These are phyloP conservation scores for Cephalophus harveyi DNA, from an alignment of 2,113 vertebrate genomes.

Conservation along the genomic window DNA sequence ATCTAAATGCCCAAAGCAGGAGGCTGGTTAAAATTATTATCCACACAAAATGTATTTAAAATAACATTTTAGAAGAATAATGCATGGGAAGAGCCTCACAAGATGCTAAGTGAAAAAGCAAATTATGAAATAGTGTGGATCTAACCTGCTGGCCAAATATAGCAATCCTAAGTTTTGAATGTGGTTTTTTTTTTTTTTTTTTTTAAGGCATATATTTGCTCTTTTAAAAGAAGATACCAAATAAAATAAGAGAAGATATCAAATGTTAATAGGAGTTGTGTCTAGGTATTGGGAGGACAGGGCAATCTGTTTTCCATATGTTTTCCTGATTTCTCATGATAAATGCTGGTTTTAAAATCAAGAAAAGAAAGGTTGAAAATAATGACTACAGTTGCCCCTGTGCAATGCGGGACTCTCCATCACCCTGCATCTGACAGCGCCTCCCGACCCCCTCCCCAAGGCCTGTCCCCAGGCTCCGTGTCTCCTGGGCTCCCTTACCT, in stretches of 20 bases:
- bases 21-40: neutral
- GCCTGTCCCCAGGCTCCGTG: rapidly evolving
- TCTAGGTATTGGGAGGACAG: neutral
- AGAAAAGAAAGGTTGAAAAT: neutral
- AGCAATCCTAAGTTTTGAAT: neutral
- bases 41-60: neutral
- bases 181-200: neutral
- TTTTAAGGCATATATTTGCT: neutral
- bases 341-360: neutral
- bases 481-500: neutral
- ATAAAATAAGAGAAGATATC: neutral
- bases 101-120: neutral
- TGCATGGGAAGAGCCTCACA: neutral
- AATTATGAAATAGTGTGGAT: neutral
- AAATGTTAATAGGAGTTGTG: neutral
- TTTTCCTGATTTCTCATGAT: neutral
- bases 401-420: rapidly evolving
- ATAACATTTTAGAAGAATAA: neutral
- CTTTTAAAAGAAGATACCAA: neutral
- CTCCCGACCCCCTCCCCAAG: rapidly evolving
- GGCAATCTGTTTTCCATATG: neutral
- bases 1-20: neutral
- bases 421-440: rapidly evolving
- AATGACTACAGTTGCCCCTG: neutral
- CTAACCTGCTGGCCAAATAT: neutral